Base-by-base conservation (phyloP, 1,140 invertebrate species). In the Drosophila serrata region DNA sequence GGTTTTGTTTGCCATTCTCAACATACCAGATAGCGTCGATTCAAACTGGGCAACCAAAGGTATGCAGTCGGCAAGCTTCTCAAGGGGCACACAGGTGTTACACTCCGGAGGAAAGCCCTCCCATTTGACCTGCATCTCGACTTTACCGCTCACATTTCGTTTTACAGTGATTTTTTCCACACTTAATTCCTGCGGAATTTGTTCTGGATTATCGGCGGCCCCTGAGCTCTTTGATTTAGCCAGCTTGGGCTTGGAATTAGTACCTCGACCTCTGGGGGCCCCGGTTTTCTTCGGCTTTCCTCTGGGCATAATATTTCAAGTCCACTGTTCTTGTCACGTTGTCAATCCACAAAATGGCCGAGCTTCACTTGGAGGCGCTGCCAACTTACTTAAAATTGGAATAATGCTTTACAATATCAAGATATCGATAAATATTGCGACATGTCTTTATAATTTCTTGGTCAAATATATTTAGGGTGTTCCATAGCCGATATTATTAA, bases 111-210 rank as follows among this genome's bases (percentile, higher is more conserved):
- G 22, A 29, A 48, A 79, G 3, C 37, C 63, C 13, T 17, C 3
- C 82, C 82, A 85, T 31, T 85, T 86, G 0, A 81, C 29, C 8
- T 59, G 17, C 4, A 69, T 22, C 8, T 81, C 57, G 4, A 58
- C 13, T 2, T 48, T 57, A 0, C 74, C 74, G 29, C 31, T 6
- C 0, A n/a, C 17, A 12, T 39, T 75, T 2, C 82, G 68, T 17
- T 67, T 86, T 1, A 42, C 35, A 1, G 49, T 17, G 3, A 85
- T 74, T 11, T 53, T 46, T 19, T 85, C 82, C 1, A 86, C 78
- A 5, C 4, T 37, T 7, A 6, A 74, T 31, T 63, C 58, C 0
- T 3, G 4, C 3, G 2, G 12, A 15, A 12, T 4, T 17, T 7
- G 15, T 13, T 1, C 13, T 31, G 11, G 12, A 33, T 33, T 8